phyloP scores from a whole-genome alignment of 1,140 invertebrate genomes.

The Doryteuthis pealeii region DNA sequence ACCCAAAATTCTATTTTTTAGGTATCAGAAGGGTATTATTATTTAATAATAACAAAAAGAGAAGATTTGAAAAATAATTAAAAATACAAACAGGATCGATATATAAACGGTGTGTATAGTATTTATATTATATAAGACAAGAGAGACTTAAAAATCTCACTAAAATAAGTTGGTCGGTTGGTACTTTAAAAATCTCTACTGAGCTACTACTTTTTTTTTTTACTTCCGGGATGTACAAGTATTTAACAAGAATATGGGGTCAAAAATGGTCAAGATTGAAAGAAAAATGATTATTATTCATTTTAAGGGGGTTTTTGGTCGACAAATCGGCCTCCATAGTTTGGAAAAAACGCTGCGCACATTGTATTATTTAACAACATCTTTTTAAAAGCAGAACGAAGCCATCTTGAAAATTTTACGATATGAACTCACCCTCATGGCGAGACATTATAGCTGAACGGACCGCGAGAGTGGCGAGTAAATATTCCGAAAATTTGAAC shows the following conservation, averaged over 20 bases:
- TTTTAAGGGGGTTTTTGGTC: neutral
- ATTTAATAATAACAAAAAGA: no score
- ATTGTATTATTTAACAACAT: conserved; percentile 9
- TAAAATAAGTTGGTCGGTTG: no score
- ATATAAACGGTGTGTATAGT: no score
- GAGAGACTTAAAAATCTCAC: no score
- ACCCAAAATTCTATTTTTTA: no score
- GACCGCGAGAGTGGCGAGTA: conserved; percentile 11
- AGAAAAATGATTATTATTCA: neutral
- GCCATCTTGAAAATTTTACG: conserved; percentile 33
- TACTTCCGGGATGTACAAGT: neutral
- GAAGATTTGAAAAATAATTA: no score
- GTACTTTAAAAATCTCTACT: no score
- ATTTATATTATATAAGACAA: no score
- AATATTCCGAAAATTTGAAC: conserved; percentile 8
- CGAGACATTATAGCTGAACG: conserved; percentile 69
- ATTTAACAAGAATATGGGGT: neutral
- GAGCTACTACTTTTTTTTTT: neutral
- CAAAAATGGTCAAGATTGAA: neutral
- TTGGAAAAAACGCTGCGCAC: neutral
- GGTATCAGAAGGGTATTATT: no score
- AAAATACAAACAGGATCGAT: no score
- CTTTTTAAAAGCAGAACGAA: conserved; percentile 15
- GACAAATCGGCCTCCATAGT: neutral
- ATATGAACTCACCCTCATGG: conserved; percentile 72